Conservation (phyloP, 2,113 vertebrate genomes). For the Cyprinus carpio region DNA sequence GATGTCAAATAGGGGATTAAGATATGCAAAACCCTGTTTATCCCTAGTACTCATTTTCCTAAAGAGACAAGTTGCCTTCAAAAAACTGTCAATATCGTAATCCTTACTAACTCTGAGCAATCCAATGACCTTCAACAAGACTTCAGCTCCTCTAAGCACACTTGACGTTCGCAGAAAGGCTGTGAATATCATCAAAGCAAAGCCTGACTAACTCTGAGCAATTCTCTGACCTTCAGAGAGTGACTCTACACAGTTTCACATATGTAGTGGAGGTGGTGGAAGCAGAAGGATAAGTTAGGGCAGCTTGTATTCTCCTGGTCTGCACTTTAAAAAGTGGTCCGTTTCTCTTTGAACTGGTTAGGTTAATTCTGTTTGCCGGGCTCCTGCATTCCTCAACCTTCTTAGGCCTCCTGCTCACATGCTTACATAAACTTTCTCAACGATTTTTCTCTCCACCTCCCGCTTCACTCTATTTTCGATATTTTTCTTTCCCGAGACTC, state of each 20-base stretch:
- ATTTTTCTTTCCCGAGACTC: slow-evolving; percentile 54
- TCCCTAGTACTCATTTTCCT: slow-evolving; percentile 51
- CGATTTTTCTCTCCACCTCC: slow-evolving; percentile 36
- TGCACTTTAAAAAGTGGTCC: slow-evolving; percentile 48
- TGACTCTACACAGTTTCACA: slow-evolving; percentile 23
- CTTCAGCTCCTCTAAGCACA: slow-evolving; percentile 29
- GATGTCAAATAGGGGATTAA: slow-evolving; percentile 57
- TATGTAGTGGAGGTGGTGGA: background rate
- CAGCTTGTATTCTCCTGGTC: slow-evolving; percentile 40
- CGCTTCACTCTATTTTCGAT: slow-evolving; percentile 22
- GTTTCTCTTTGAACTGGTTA: slow-evolving; percentile 68
- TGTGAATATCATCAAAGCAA: slow-evolving; percentile 22
- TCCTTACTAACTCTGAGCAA: no score
- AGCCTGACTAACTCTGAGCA: slow-evolving; percentile 25
- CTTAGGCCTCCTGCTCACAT: slow-evolving; percentile 70
- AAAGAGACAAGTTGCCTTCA: slow-evolving; percentile 28
- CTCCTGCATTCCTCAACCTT: slow-evolving; percentile 73
- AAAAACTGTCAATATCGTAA: slow-evolving; percentile 43
- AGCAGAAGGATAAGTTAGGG: background rate
- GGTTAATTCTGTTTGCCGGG: slow-evolving; percentile 64
- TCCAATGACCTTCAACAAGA: no score
- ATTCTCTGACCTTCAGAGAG: slow-evolving; percentile 30
- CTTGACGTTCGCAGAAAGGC: background rate
- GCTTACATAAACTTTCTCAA: slow-evolving; percentile 75
- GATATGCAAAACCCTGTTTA: slow-evolving; percentile 51